Conservation (phyloP, 2,113 vertebrate species). For the Rhea pennata region DNA sequence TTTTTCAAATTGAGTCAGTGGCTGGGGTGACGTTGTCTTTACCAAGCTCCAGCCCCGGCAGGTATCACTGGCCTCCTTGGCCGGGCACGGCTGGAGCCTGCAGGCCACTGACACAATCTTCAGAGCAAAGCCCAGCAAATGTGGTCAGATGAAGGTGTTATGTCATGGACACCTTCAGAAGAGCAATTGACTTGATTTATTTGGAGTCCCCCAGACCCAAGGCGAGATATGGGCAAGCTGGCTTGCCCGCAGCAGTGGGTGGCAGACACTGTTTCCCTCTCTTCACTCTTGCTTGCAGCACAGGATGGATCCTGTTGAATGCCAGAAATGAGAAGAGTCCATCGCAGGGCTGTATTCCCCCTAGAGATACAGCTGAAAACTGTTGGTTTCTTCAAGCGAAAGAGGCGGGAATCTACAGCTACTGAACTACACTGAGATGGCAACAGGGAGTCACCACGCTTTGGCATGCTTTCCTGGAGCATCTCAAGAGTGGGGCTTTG, state of each 20-base stretch:
- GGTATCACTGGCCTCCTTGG: fast-evolving
- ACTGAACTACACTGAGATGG: fast-evolving
- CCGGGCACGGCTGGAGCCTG: no score
- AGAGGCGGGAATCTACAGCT: not conserved
- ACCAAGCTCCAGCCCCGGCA: not conserved
- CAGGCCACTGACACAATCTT: fast-evolving
- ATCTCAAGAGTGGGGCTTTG: not conserved
- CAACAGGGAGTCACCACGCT: not conserved
- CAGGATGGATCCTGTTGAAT: fast-evolving
- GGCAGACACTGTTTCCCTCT: not conserved
- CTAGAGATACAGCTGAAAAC: not conserved
- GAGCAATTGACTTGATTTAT: not conserved
- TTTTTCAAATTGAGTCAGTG: fast-evolving
- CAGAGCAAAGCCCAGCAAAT: not conserved
- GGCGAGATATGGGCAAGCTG: fast-evolving
- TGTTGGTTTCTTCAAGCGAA: not conserved
- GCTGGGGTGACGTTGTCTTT: not conserved
- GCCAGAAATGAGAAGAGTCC: not conserved
- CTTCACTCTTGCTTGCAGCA: not conserved
- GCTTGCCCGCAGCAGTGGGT: fast-evolving
- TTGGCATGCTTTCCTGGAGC: not conserved
- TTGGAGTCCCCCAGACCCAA: no score
- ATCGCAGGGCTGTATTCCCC: fast-evolving
- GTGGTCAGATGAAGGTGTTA: fast-evolving
- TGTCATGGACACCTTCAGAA: not conserved